phyloP scores from a whole-genome alignment of 2,113 vertebrate species.

The Rhineura floridana region DNA sequence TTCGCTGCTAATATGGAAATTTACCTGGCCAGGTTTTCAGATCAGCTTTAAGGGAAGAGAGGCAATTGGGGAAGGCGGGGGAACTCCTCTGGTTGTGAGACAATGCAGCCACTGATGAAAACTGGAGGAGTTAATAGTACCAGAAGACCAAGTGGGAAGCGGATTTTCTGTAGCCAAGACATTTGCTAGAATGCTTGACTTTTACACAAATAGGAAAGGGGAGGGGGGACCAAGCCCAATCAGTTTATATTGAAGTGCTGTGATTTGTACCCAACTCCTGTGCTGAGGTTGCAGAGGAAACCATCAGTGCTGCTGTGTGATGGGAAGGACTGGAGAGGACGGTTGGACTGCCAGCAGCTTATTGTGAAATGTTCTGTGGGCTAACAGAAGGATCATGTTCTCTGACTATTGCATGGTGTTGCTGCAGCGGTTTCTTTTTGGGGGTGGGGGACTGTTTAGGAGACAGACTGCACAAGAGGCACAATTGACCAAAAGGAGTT shows the following conservation, averaged over 20 bases:
- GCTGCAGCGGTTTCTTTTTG: background rate
- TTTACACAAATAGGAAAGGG: background rate
- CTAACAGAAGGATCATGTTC: background rate
- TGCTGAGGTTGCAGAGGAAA: background rate
- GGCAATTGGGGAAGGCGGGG: conserved; percentile 35
- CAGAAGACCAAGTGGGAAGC: background rate
- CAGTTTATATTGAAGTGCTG: background rate
- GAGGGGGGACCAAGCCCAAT: background rate
- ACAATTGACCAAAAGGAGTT: background rate
- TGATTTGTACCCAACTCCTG: background rate
- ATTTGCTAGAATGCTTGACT: conserved; percentile 28
- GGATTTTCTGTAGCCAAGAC: conserved; percentile 56
- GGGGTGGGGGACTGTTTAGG: background rate
- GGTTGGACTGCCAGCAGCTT: background rate
- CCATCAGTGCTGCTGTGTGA: background rate
- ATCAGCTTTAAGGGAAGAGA: conserved; percentile 53
- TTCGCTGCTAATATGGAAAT: conserved; percentile 75
- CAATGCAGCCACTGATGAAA: conserved; percentile 59
- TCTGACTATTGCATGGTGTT: background rate
- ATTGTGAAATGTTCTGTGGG: background rate
- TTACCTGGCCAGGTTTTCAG: conserved; percentile 67
- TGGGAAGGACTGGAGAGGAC: background rate
- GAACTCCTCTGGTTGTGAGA: conserved; percentile 50
- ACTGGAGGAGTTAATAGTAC: conserved; percentile 41
- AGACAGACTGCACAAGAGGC: background rate